These are phyloP conservation scores for Charadrius vociferus DNA, from an alignment of 2,113 vertebrate species.

Conservation along the genomic window DNA sequence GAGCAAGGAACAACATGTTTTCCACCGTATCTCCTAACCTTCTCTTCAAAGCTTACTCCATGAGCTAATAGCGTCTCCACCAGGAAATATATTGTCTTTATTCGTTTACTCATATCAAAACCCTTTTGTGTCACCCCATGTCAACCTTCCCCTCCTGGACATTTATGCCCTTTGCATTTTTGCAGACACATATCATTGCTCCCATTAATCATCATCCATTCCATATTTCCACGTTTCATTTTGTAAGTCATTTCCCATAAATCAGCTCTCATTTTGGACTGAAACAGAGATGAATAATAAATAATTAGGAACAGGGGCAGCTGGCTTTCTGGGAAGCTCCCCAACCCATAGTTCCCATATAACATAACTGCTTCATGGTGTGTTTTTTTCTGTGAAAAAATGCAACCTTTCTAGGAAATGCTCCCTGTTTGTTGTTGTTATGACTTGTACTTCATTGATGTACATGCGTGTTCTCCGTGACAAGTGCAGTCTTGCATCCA, in stretches of 20 bases:
- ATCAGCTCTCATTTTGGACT: slow-evolving; percentile 55
- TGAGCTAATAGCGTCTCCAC: neutral
- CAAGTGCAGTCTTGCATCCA: slow-evolving; percentile 33
- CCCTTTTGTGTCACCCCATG: neutral
- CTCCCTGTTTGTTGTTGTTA: neutral
- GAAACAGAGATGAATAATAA: slow-evolving; percentile 53
- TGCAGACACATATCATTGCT: slow-evolving; percentile 24
- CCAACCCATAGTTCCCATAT: slow-evolving; percentile 61
- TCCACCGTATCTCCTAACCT: neutral
- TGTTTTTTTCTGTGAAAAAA: slow-evolving; percentile 51
- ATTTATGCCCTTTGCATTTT: slow-evolving; percentile 33
- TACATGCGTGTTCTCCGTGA: neutral
- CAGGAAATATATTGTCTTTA: neutral
- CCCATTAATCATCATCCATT: slow-evolving; percentile 33
- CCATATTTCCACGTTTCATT: slow-evolving; percentile 45
- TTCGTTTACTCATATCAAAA: neutral
- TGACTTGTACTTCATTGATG: neutral
- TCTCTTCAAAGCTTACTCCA: neutral
- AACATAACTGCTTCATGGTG: slow-evolving; percentile 29
- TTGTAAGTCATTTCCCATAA: slow-evolving; percentile 51
- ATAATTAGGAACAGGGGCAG: slow-evolving; percentile 67
- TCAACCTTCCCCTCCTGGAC: neutral
- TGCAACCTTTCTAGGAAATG: slow-evolving; percentile 44
- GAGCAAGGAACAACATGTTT: neutral
- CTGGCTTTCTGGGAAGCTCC: slow-evolving; percentile 63